Evolutionary conservation across 2,113 vertebrate genomes (phyloP).

Genomic region (Tragelaphus imberbis): DNA sequence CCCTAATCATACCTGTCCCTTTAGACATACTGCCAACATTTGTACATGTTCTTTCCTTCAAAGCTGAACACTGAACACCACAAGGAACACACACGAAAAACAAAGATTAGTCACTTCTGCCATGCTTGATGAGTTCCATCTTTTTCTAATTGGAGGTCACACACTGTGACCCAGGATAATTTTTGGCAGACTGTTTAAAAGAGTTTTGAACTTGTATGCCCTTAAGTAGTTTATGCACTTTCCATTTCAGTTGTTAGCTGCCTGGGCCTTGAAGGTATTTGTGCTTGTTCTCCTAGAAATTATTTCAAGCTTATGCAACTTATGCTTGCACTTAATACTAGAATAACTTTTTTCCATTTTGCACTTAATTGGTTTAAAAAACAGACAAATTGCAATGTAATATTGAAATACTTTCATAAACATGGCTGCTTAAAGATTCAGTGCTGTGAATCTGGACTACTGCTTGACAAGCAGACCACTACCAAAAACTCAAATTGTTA

Average conservation of each 20-base stretch:
- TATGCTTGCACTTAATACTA: slow-evolving; percentile 17
- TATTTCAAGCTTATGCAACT: slow-evolving; percentile 36
- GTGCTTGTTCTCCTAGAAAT: slow-evolving; percentile 44
- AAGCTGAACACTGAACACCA: not conserved
- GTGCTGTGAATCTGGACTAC: not conserved
- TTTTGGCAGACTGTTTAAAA: slow-evolving; percentile 23
- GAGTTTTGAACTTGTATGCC: slow-evolving; percentile 26
- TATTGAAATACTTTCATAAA: slow-evolving; percentile 29
- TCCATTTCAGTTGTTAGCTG: slow-evolving; percentile 19
- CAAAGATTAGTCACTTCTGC: slow-evolving; percentile 31
- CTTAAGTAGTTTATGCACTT: not conserved
- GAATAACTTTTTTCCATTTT: slow-evolving; percentile 34
- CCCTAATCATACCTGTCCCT: not conserved
- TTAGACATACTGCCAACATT: not conserved
- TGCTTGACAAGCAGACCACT: not conserved
- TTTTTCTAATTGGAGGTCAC: slow-evolving; percentile 35
- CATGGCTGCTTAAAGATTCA: not conserved
- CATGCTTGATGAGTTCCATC: not conserved
- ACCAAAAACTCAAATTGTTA: not conserved
- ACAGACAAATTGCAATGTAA: not conserved
- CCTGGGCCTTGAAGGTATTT: slow-evolving; percentile 16
- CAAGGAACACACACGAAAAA: not conserved
- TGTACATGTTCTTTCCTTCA: not conserved
- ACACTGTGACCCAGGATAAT: slow-evolving; percentile 24
- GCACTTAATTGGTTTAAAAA: not conserved